Base-by-base conservation (phyloP, 2,888 invertebrate species). In the Ormyrus thymus region DNA sequence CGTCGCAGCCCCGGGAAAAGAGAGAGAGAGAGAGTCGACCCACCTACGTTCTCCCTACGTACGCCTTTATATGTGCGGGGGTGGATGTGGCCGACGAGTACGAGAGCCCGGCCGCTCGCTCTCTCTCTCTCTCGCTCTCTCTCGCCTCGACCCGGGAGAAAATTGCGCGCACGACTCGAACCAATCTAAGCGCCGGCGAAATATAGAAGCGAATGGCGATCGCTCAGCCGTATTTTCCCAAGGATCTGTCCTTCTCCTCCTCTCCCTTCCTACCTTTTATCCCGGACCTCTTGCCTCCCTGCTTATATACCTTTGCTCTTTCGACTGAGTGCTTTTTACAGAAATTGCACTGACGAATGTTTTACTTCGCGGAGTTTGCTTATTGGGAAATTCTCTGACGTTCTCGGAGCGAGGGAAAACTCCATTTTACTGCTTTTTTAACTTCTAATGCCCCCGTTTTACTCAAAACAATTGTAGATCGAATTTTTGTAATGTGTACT, bases 141-240 rank as follows among this genome's bases (percentile, higher is more conserved):
- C 29, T 29, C 29, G 29, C 29, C 29, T 29, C 11, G 4, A 65
- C 64, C n/a, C 51, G 45, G n/a, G 13, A 13, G 69, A 53, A 75
- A 75, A 75, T 51, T 59, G 58, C 59, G 51, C 15, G 8, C 29
- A 29, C 50, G 13, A 51, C 15, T 29, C 11, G 53, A 73, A 78
- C 62, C 62, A 73, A 78, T 68, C 68, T 73, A 73, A 78, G 55
- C 62, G n/a, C 55, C 15, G 11, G 7, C 29, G 11, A 62, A 61
- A 58, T 59, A 59, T 59, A 58, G 64, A 45, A 50, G 43, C 70
- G 46, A 72, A 58, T 59, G 56, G 15, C 50, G 59, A 64, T 70
- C 70, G 58, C 46, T 70, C 70, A 62, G 64, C 45, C 70, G 74
- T 74, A 70, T 74, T 74, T 75, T 70, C 46, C 50, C 50, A 68